Percentiles rank a stretch among this genome's conserved stretches.
These are phyloP conservation scores for Channallabes apus DNA, from an alignment of 2,797 vertebrate species.

Conservation along the genomic window DNA sequence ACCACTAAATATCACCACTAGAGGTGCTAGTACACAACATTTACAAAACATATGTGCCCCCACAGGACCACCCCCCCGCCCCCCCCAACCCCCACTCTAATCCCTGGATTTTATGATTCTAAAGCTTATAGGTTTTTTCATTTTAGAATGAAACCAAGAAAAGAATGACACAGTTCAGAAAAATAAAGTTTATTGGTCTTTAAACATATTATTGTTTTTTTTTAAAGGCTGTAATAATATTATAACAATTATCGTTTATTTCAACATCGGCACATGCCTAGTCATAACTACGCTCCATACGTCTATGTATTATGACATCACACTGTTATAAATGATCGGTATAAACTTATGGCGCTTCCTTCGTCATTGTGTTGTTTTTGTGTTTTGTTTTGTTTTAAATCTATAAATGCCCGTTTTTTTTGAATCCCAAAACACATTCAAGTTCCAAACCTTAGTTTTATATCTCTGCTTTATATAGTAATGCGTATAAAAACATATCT, in stretches of 20 bases:
- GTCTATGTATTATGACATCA: conserved; percentile 19
- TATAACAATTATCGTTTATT: not conserved
- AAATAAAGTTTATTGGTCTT: conserved; percentile 36
- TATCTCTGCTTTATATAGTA: conserved; percentile 45
- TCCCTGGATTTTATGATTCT: no score
- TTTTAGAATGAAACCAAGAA: not conserved
- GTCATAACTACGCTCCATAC: not conserved
- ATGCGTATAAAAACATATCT: conserved; percentile 51
- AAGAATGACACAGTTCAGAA: conserved; percentile 6
- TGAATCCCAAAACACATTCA: conserved; percentile 22
- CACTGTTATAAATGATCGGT: not conserved
- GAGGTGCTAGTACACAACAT: not conserved
- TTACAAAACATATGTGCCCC: not conserved
- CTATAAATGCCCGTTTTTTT: conserved; percentile 20
- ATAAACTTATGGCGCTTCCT: not conserved
- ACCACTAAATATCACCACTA: not conserved
- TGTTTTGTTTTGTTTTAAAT: not conserved
- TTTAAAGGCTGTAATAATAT: conserved; percentile 5
- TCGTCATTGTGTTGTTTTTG: not conserved
- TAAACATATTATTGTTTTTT: conserved; percentile 9
- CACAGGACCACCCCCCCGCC: no score
- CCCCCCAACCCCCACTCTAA: no score
- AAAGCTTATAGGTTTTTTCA: no score
- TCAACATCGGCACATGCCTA: conserved; percentile 20
- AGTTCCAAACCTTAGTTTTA: conserved; percentile 31